Evolutionary conservation across 2,113 vertebrate species (phyloP).

Genomic region (Plotosus lineatus): DNA sequence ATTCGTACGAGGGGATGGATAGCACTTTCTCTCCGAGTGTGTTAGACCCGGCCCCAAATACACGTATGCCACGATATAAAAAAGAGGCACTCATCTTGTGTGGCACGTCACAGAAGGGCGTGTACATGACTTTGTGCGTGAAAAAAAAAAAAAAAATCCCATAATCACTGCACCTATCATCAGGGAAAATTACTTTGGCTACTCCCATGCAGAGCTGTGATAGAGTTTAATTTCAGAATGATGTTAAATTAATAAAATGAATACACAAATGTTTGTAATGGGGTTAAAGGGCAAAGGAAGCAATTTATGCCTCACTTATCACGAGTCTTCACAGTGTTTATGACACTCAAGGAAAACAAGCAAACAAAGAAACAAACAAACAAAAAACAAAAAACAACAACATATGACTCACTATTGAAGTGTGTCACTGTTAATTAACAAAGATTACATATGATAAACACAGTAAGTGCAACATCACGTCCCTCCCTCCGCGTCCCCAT

Average conservation of each 20-base stretch:
- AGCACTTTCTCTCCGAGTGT: no score
- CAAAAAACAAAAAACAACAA: no score
- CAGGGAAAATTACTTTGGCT: neutral
- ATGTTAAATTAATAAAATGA: neutral
- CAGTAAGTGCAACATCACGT: neutral
- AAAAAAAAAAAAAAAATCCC: no score
- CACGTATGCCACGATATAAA: no score
- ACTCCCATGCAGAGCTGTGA: neutral
- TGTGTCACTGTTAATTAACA: no score
- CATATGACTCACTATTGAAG: no score
- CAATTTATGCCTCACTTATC: neutral
- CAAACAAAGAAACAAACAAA: no score
- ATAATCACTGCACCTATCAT: neutral
- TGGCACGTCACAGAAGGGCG: no score
- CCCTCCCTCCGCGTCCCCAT: conserved; percentile 4
- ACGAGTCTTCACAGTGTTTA: neutral
- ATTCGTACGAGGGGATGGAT: no score
- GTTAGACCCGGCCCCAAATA: no score
- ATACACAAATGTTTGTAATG: neutral
- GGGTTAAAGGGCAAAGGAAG: neutral
- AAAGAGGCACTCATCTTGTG: no score
- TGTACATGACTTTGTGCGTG: no score
- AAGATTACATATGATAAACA: neutral
- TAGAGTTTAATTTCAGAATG: neutral
- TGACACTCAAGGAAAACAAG: neutral